Conservation (phyloP, 2,888 invertebrate species). For the Taenaris catops region DNA sequence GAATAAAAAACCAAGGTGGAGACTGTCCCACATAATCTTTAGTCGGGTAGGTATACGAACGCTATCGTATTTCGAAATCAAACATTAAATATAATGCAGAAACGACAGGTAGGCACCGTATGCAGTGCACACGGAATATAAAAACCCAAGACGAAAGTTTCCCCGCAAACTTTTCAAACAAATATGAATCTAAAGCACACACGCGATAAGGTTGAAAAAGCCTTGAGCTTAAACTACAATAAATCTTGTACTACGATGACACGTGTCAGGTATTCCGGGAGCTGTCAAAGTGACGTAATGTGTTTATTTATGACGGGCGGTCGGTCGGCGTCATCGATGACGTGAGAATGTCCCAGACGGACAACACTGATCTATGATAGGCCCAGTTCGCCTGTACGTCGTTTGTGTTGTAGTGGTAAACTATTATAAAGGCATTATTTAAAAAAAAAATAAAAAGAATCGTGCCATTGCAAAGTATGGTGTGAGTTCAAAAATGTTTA, state of each 20-base stretch:
- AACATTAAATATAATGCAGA: conserved; percentile 48
- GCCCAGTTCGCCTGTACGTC: neutral
- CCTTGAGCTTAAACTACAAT: conserved; percentile 21
- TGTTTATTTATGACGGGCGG: conserved; percentile 59
- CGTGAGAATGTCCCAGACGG: conserved; percentile 41
- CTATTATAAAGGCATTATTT: too few relatives aligned
- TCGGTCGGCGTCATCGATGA: conserved; percentile 43
- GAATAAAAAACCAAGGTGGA: too few relatives aligned
- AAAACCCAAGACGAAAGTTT: conserved; percentile 29
- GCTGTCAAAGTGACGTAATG: conserved; percentile 66
- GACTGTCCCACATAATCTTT: conserved; percentile 21
- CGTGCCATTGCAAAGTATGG: too few relatives aligned
- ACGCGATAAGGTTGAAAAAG: conserved; percentile 26
- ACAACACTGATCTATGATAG: conserved; percentile 22
- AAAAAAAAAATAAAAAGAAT: too few relatives aligned
- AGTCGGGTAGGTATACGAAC: conserved; percentile 21
- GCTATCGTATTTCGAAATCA: conserved; percentile 46
- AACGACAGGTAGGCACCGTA: conserved; percentile 52
- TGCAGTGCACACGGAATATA: conserved; percentile 30
- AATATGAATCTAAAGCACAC: conserved; percentile 26
- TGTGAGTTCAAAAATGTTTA: too few relatives aligned
- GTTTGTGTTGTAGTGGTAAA: too few relatives aligned
- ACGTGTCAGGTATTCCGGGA: conserved; percentile 58
- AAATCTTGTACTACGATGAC: conserved; percentile 52
- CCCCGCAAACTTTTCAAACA: conserved; percentile 1